Evolutionary conservation across 2,797 vertebrate genomes (phyloP).

Genomic region (Australoheros facetus): DNA sequence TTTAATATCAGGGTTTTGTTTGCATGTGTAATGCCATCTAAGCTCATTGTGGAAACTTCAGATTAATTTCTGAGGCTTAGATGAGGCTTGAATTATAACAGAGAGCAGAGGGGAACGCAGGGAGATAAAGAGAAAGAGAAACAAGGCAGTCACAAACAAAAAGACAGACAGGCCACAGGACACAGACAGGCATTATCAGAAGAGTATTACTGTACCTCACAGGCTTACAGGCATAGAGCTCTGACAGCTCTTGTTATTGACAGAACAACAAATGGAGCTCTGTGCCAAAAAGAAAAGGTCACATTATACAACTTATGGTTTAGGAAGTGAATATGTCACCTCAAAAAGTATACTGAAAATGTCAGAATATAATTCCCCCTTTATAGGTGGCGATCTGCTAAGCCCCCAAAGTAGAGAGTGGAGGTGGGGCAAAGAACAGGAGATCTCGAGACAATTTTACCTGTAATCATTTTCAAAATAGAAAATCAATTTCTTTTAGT

Average conservation of each 20-base stretch:
- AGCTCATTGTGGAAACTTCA: slow-evolving; percentile 75
- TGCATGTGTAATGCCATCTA: slow-evolving; percentile 79
- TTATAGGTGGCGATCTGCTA: background rate
- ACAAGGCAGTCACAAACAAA: slow-evolving; percentile 47
- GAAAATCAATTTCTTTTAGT: background rate
- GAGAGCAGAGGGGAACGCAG: slow-evolving; percentile 23
- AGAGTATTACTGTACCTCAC: slow-evolving; percentile 55
- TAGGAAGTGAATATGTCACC: slow-evolving; percentile 19
- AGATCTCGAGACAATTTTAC: background rate
- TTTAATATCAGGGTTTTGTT: slow-evolving; percentile 78
- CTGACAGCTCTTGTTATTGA: slow-evolving; percentile 53
- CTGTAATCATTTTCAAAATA: background rate
- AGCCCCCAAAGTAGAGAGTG: background rate
- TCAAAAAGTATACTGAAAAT: slow-evolving; percentile 29
- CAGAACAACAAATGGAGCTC: slow-evolving; percentile 50
- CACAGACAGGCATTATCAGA: slow-evolving; percentile 50
- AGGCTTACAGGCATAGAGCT: slow-evolving; percentile 36
- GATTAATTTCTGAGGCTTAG: slow-evolving; percentile 76
- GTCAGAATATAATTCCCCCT: slow-evolving; percentile 21
- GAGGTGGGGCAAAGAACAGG: too few relatives aligned
- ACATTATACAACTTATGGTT: slow-evolving; percentile 45
- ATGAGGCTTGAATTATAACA: slow-evolving; percentile 65
- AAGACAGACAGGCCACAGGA: slow-evolving; percentile 41
- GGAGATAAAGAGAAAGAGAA: slow-evolving; percentile 39
- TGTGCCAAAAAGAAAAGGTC: slow-evolving; percentile 63